Percentiles rank a stretch among this genome's conserved stretches.
Evolutionary conservation across 1,140 invertebrate species (phyloP).

Genomic region (Drosophila parabipectinata): DNA sequence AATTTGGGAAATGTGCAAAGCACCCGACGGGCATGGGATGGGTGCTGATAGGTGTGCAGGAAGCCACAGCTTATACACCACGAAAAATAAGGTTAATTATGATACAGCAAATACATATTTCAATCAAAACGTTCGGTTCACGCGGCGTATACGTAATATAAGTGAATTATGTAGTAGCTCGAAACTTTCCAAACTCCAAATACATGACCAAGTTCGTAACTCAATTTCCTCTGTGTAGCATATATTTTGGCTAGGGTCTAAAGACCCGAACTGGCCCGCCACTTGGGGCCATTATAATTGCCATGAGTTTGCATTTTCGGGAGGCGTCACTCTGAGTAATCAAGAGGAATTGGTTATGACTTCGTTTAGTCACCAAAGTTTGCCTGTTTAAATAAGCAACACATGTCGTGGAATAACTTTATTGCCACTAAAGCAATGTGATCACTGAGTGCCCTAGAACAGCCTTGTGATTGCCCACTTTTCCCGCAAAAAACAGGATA

Average conservation of each 20-base stretch:
- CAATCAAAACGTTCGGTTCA: neutral
- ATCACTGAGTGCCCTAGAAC: conserved; percentile 3
- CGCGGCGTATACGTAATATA: neutral
- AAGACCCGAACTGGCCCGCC: conserved; percentile 4
- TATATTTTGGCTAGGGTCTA: conserved; percentile 4
- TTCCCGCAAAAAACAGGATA: conserved; percentile 19
- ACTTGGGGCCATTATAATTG: conserved; percentile 46
- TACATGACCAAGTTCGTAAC: neutral
- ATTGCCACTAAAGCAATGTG: conserved; percentile 22
- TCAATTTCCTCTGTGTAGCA: neutral
- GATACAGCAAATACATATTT: neutral
- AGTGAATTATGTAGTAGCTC: neutral
- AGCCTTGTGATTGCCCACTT: conserved; percentile 30
- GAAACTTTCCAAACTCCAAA: neutral
- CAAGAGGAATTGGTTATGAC: conserved; percentile 36
- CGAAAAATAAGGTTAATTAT: neutral
- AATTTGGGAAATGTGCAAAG: conserved; percentile 68
- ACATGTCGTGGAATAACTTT: conserved; percentile 23
- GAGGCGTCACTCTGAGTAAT: neutral
- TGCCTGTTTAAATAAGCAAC: conserved; percentile 28
- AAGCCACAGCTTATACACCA: conserved; percentile 5
- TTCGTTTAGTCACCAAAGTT: conserved; percentile 5
- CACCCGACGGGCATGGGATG: conserved; percentile 13
- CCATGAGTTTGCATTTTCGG: conserved; percentile 46
- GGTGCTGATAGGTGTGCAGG: conserved; percentile 11